Conservation (phyloP, 2,888 invertebrate species). For the Mesorhabditis spiculigera region DNA sequence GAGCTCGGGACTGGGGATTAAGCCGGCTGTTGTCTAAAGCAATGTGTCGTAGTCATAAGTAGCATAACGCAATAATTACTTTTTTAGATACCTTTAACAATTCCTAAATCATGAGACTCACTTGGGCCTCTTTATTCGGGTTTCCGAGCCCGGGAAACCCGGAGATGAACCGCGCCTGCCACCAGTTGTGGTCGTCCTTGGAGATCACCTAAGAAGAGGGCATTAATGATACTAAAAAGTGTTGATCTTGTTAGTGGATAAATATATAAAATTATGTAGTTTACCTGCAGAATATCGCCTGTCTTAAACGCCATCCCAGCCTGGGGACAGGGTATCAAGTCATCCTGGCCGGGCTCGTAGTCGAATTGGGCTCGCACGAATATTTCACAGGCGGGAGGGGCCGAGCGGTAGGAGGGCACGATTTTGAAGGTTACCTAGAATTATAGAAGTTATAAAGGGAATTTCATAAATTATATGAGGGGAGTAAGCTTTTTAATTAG, state of each 20-base stretch:
- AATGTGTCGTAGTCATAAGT: too few species aligned
- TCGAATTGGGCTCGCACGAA: slow-evolving; percentile 58
- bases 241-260: too few species aligned
- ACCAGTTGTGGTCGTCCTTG: slow-evolving; percentile 99
- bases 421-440: slow-evolving; percentile 61
- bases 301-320: slow-evolving; percentile 95
- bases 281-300: slow-evolving; percentile 91
- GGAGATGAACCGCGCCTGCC: slow-evolving; percentile 70
- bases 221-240: too few species aligned
- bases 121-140: background rate
- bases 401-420: slow-evolving; percentile 59
- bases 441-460: too few species aligned
- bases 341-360: slow-evolving; percentile 76
- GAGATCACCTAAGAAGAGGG: slow-evolving; percentile 65
- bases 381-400: slow-evolving; percentile 59
- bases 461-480: too few species aligned
- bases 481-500: too few species aligned
- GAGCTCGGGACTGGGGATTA: slow-evolving; percentile 95
- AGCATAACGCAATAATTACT: too few species aligned
- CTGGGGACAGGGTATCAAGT: slow-evolving; percentile 96
- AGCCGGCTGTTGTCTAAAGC: slow-evolving; percentile 70
- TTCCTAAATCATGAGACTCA: too few species aligned
- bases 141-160: slow-evolving; percentile 54
- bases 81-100: too few species aligned
- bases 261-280: background rate